Evolutionary conservation across 2,113 vertebrate species (phyloP).

Genomic region (Acrocephalus arundinaceus): DNA sequence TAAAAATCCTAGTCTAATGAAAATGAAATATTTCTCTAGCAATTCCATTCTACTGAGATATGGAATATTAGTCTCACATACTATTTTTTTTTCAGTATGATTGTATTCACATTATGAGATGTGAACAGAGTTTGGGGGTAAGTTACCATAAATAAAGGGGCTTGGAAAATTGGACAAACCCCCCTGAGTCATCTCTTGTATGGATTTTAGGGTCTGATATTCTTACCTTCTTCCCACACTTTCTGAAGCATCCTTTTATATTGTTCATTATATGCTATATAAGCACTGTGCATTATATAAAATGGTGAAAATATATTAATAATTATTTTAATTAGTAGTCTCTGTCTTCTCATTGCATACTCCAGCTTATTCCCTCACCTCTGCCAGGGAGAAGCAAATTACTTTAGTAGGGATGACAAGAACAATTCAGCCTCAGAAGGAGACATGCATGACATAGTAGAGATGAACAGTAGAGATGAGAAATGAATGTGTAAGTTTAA

Average conservation of each 20-base stretch:
- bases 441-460: background rate
- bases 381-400: background rate
- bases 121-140: background rate
- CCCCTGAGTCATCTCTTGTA: background rate
- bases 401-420: background rate
- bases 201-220: background rate
- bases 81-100: background rate
- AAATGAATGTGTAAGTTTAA: background rate
- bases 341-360: background rate
- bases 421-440: background rate
- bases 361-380: background rate
- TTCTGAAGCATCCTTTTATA: background rate
- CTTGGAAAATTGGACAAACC: background rate
- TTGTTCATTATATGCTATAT: background rate
- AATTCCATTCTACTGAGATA: background rate
- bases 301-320: background rate
- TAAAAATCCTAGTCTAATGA: background rate
- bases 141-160: background rate
- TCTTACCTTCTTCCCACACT: background rate
- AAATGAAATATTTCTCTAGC: background rate
- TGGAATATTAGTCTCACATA: background rate
- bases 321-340: background rate
- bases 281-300: background rate
- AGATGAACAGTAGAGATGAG: background rate
- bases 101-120: background rate